These are phyloP conservation scores for Procapra przewalskii DNA, from an alignment of 2,113 vertebrate species.

Conservation along the genomic window DNA sequence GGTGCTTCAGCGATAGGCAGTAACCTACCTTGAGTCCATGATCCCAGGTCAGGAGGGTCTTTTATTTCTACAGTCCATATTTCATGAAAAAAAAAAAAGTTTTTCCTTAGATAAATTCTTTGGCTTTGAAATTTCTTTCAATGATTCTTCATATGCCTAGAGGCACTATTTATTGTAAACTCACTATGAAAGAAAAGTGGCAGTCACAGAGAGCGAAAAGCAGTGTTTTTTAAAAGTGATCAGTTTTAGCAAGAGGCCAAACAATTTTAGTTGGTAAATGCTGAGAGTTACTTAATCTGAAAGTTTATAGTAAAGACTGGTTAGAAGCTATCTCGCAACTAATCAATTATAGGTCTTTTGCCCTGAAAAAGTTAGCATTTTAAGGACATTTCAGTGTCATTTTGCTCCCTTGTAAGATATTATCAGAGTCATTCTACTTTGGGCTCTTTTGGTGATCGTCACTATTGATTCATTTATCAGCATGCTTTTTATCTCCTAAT, in stretches of 20 bases:
- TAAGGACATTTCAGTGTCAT: not conserved
- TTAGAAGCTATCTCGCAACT: not conserved
- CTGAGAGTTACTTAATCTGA: not conserved
- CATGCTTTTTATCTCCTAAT: not conserved
- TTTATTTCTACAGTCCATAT: not conserved
- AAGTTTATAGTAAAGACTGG: not conserved
- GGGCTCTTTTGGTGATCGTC: not conserved
- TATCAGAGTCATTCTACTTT: not conserved
- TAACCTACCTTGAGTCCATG: not conserved
- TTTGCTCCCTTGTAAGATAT: not conserved
- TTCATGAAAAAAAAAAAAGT: not conserved
- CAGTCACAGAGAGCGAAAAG: not conserved
- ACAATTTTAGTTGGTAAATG: not conserved
- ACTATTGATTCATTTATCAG: not conserved
- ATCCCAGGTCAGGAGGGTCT: not conserved
- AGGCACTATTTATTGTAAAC: not conserved
- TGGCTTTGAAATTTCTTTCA: constrained; percentile 1
- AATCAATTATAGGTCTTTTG: not conserved
- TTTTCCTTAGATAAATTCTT: not conserved
- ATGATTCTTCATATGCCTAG: not conserved
- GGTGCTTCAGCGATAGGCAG: not conserved
- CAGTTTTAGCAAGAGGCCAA: not conserved
- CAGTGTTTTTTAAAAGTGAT: not conserved
- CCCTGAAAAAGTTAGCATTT: not conserved
- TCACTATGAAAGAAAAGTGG: not conserved